phyloP scores from a whole-genome alignment of 2,797 vertebrate species.

The Loris lydekkerianus region DNA sequence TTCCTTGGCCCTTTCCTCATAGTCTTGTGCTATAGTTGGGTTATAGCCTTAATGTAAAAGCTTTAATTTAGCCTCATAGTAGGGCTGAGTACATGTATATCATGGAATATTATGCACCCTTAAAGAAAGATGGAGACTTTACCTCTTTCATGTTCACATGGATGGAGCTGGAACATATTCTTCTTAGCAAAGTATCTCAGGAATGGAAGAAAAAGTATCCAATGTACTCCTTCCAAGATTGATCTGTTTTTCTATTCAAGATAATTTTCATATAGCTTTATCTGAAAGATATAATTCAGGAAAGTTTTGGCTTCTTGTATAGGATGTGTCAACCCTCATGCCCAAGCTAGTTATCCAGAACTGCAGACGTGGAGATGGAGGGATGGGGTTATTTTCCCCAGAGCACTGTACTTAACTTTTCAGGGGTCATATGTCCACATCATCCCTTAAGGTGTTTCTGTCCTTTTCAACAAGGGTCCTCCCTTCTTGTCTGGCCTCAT shows the following conservation, averaged over 20 bases:
- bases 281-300: not conserved
- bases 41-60: no score
- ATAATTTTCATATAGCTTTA: not conserved
- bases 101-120: no score
- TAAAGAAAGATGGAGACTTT: no score
- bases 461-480: not conserved
- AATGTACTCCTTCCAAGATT: not conserved
- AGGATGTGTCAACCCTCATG: not conserved
- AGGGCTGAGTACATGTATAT: no score
- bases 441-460: not conserved
- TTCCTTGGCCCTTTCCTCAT: no score
- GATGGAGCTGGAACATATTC: no score
- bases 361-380: not conserved
- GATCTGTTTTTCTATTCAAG: not conserved
- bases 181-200: no score
- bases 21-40: no score
- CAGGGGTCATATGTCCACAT: no score
- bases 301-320: not conserved
- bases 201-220: no score
- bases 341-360: not conserved
- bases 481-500: not conserved
- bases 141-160: no score
- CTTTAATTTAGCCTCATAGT: no score
- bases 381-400: not conserved
- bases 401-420: not conserved